Conservation (phyloP, 2,797 vertebrate genomes). For the Rhabdomys pumilio region DNA sequence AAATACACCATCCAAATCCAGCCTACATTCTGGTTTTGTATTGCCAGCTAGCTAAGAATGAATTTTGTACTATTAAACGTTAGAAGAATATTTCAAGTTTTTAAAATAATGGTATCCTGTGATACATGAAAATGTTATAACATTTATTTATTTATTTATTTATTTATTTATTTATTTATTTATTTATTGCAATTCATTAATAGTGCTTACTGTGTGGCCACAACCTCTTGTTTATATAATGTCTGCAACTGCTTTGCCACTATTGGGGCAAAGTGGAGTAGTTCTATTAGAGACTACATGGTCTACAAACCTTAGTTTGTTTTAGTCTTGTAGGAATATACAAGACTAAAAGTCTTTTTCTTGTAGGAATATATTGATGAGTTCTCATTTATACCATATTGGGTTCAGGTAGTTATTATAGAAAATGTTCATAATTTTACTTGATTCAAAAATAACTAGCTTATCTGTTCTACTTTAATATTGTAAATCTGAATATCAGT, state of each 20-base stretch:
- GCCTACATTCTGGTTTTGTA: neutral
- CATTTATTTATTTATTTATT: constrained; percentile 36
- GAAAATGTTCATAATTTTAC: constrained; percentile 32
- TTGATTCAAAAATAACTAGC: constrained; percentile 37
- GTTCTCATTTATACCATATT: constrained; percentile 18
- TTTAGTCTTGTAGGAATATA: neutral
- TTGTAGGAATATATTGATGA: neutral
- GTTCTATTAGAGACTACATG: neutral
- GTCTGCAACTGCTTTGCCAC: neutral
- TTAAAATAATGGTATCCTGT: constrained; percentile 22
- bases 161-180: neutral
- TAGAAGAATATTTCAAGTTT: neutral
- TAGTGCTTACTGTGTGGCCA: neutral
- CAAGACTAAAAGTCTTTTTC: neutral
- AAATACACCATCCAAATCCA: neutral
- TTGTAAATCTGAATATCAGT: neutral
- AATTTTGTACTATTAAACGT: neutral
- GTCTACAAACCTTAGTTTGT: neutral
- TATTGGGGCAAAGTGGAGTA: neutral
- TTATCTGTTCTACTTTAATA: neutral
- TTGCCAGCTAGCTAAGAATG: neutral
- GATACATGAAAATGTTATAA: constrained; percentile 26
- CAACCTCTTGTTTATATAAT: neutral
- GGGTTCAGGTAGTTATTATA: constrained; percentile 35
- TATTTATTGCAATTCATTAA: neutral